Percentiles rank a stretch among this genome's conserved stretches.
phyloP scores from a whole-genome alignment of 2,113 vertebrate genomes.

The Bubalus kerabau region DNA sequence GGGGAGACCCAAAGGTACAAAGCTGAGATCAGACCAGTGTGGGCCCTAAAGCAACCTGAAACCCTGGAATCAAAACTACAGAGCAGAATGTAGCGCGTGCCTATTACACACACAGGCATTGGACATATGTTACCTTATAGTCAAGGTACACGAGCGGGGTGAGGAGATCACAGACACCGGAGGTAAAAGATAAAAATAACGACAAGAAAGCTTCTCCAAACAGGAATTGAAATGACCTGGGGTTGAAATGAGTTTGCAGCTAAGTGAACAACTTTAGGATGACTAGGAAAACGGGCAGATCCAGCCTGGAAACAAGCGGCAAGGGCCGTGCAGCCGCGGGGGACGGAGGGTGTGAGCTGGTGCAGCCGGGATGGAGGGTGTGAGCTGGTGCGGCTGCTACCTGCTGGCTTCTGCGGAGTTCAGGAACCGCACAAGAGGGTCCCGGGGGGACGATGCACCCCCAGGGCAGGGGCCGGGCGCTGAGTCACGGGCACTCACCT shows the following conservation, averaged over 20 bases:
- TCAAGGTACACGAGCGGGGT: neutral
- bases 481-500: conserved; percentile 79
- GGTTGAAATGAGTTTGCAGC: neutral
- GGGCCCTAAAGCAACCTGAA: neutral
- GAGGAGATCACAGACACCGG: neutral
- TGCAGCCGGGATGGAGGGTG: neutral
- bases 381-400: neutral
- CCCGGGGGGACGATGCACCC: fast-evolving
- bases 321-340: neutral
- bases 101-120: fast-evolving
- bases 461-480: neutral
- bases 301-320: neutral
- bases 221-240: neutral
- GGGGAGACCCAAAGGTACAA: neutral
- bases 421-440: neutral
- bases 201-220: neutral
- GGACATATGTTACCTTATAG: neutral
- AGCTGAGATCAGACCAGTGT: neutral
- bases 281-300: neutral
- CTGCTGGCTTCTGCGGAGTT: neutral
- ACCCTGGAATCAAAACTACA: neutral
- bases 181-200: neutral
- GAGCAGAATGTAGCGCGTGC: neutral
- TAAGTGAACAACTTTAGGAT: neutral
- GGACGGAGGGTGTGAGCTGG: neutral